Base-by-base conservation (phyloP, 2,888 invertebrate genomes). In the Apotomis capreana region DNA sequence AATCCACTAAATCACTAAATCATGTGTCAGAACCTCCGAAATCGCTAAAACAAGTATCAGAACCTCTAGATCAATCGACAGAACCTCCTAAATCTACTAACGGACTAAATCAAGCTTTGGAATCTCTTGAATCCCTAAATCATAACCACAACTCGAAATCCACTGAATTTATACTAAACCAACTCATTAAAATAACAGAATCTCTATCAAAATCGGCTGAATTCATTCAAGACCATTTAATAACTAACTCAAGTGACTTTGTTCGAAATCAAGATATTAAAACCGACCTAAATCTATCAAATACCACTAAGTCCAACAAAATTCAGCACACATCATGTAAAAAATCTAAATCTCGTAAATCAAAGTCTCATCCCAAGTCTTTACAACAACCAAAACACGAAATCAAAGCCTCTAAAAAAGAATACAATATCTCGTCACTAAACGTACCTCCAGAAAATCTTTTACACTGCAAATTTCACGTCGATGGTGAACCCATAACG, bases 361-460 rank as follows among this genome's bases (percentile, higher is more conserved):
- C 26, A 10, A 55, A 55, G 10, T 9, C 1, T 36, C 26, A 10
- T 55, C 13, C 10, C 3, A 55, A 55, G 36, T 55, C 26, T 10
- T 4, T 13, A 13, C 1, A 55, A 36, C 26, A 36, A 36, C 10
- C 55, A 55, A 55, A 10, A 0, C 10, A 55, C 3, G 46, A 46
- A 6, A 9, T 46, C 46, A 46, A 46, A 36, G 10, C 3, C 9
- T 26, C 40, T 40, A 4, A 40, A 10, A 3, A 26, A 36, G 10
- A 10, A 36, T 36, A 55, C 5, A 55, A 15, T 10, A 55, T 55
- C 15, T 26, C 15, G 3, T 26, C 26, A 36, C 10, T 55, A 36
- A 55, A 55, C 55, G 26, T 55, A 55, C 55, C 55, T 36, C 55
- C 55, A 2, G 55, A 55, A 55, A 26, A 55, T 55, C 36, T 55